phyloP scores from a whole-genome alignment of 2,797 vertebrate genomes.

The Percopsis omiscomaycus region DNA sequence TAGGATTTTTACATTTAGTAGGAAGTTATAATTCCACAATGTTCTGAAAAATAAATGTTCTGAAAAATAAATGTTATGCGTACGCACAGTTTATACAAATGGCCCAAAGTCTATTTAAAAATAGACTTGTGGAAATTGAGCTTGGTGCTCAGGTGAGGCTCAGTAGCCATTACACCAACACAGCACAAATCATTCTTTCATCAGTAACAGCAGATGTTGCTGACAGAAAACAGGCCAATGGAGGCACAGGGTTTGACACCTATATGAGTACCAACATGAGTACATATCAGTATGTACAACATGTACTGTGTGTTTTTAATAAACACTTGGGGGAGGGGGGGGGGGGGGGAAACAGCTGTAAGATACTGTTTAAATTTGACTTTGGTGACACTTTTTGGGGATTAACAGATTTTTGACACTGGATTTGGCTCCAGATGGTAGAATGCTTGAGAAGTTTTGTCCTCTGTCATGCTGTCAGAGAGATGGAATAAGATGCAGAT shows the following conservation, averaged over 20 bases:
- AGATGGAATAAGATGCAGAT: slow-evolving; percentile 6
- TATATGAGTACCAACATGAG: not conserved
- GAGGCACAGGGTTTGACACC: slow-evolving; percentile 1
- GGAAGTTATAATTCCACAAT: not conserved
- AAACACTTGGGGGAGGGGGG: too few species aligned
- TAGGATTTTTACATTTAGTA: too few species aligned
- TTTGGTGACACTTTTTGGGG: too few species aligned
- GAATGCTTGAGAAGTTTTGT: too few species aligned
- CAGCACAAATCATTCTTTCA: slow-evolving; percentile 48
- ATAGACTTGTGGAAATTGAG: slow-evolving; percentile 50
- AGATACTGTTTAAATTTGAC: too few species aligned
- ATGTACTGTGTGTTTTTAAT: too few species aligned
- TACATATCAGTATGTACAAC: too few species aligned
- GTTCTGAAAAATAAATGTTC: not conserved
- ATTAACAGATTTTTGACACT: too few species aligned
- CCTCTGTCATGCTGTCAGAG: slow-evolving; percentile 6
- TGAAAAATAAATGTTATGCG: slow-evolving; percentile 1
- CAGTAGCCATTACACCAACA: slow-evolving; percentile 39
- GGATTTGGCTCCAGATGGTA: too few species aligned
- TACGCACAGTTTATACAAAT: not conserved
- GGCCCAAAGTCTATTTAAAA: not conserved
- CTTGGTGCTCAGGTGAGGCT: slow-evolving; percentile 54
- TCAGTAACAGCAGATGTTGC: slow-evolving; percentile 30
- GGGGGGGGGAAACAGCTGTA: too few species aligned
- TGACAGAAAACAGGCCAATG: slow-evolving; percentile 21